Conservation (phyloP, 2,113 vertebrate species). For the Opisthocomus hoazin region DNA sequence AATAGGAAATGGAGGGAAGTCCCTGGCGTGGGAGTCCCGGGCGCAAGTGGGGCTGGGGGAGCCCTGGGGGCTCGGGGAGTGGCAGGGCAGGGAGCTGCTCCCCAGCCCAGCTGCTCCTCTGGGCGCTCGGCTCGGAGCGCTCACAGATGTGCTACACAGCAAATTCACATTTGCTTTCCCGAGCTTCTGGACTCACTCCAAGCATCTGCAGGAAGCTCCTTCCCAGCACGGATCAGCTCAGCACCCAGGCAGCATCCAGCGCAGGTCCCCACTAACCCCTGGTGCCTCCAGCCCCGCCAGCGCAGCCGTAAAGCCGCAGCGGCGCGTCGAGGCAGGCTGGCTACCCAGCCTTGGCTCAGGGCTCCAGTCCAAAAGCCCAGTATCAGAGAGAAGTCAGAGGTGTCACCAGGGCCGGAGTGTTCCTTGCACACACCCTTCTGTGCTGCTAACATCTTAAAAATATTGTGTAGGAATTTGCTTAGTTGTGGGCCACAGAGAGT, state of each 20-base stretch:
- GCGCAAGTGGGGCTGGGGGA: background rate
- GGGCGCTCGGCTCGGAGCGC: rapidly evolving
- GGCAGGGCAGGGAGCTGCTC: background rate
- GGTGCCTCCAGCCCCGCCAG: background rate
- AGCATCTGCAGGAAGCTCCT: background rate
- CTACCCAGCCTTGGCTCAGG: background rate
- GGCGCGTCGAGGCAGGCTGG: background rate
- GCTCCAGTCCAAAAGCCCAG: background rate
- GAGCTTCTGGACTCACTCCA: background rate
- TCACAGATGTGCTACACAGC: background rate
- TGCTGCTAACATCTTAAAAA: background rate
- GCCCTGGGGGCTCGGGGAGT: rapidly evolving
- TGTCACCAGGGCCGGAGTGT: background rate
- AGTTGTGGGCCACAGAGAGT: background rate
- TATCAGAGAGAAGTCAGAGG: background rate
- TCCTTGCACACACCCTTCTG: background rate
- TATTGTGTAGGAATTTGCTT: background rate
- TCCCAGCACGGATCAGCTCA: background rate
- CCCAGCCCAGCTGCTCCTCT: background rate
- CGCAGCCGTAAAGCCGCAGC: background rate
- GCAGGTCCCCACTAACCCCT: background rate
- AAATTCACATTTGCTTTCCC: background rate
- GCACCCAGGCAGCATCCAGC: background rate
- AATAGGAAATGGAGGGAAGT: background rate
- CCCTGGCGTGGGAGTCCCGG: background rate